These are phyloP conservation scores for Drosophila dives DNA, from an alignment of 2,888 invertebrate species.

Conservation along the genomic window DNA sequence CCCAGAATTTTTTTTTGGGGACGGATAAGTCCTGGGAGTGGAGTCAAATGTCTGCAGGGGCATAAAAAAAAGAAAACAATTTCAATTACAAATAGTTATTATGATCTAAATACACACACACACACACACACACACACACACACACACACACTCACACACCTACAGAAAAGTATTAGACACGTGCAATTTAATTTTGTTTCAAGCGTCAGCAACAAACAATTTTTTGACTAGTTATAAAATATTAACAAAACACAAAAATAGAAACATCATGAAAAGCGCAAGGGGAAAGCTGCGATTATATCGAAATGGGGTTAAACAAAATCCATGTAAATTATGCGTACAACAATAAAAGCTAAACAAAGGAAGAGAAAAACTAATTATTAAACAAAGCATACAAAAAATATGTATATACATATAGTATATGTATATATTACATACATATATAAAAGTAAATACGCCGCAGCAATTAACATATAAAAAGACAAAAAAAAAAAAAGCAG, in stretches of 20 bases:
- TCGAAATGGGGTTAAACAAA: slow-evolving; percentile 25
- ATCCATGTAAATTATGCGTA: slow-evolving; percentile 75
- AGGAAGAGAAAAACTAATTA: slow-evolving; percentile 45
- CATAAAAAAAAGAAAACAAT: slow-evolving; percentile 19
- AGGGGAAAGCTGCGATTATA: slow-evolving; percentile 41
- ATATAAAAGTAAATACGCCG: slow-evolving; percentile 56
- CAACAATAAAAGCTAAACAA: slow-evolving; percentile 59
- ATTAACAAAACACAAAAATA: slow-evolving; percentile 17
- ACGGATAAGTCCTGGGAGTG: not conserved
- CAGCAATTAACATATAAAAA: slow-evolving; percentile 61
- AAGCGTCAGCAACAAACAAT: slow-evolving; percentile 31
- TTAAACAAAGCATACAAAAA: slow-evolving; percentile 33
- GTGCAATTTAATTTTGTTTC: slow-evolving; percentile 53
- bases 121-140: slow-evolving; percentile 14
- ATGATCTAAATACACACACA: slow-evolving; percentile 24
- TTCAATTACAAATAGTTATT: slow-evolving; percentile 25
- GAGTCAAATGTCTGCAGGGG: slow-evolving; percentile 23
- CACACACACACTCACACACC: slow-evolving; percentile 13
- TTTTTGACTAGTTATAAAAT: slow-evolving; percentile 47
- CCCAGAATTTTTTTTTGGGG: no score
- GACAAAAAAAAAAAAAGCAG: slow-evolving; percentile 36
- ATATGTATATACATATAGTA: slow-evolving; percentile 24
- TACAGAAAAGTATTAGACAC: slow-evolving; percentile 51
- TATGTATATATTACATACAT: slow-evolving; percentile 36
- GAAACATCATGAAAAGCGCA: slow-evolving; percentile 23